Base-by-base conservation (phyloP, 2,113 vertebrate genomes). In the Menura novaehollandiae region DNA sequence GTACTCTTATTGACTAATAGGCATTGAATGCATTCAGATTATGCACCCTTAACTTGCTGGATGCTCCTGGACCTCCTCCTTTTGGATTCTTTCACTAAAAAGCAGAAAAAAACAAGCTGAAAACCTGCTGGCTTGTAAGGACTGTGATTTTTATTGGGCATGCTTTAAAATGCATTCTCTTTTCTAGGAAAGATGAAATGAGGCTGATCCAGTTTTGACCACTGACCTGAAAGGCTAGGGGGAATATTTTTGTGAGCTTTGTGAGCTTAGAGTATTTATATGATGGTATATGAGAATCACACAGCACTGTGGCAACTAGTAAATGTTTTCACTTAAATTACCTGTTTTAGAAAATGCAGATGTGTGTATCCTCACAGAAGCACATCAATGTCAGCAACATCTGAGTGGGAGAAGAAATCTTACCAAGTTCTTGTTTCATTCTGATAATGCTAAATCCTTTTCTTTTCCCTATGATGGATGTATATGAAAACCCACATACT, bases 1-100 rank as follows among this genome's bases (percentile, higher is more conserved):
- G 85, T 78, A 79, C 56, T 92, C 88, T 68, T 93, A 86, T 92
- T 92, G 90, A 91, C 76, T 92, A 92, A 52, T 15, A 88, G 79
- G 18, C 79, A 78, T 77, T 64, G 73, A 91, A 59, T 2, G 1
- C 17, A 30, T 84, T 74, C 63, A 93, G 39, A 56, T 88, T 43
- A 63, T 71, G 44, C 67, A 90, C 22, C 35, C 51, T 67, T 89
- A 63, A 39, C 32, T 94, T 90, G 35, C 59, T 77, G 75, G 22
- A 19, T 81, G 55, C 63, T 78, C 28, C 47, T 0, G 78, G 32
- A 13, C 16, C 28, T 74, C 18, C 7, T 91, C 17, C 35, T 71
- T 71, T 74, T 59, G 52, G 13, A 73, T 93, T 80, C 17, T 88
- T 93, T 74, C 39, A 39, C 32, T 63, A 47, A 62, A 89, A 91